phyloP scores from a whole-genome alignment of 2,113 vertebrate genomes.

The Himantopus leucocephalus region DNA sequence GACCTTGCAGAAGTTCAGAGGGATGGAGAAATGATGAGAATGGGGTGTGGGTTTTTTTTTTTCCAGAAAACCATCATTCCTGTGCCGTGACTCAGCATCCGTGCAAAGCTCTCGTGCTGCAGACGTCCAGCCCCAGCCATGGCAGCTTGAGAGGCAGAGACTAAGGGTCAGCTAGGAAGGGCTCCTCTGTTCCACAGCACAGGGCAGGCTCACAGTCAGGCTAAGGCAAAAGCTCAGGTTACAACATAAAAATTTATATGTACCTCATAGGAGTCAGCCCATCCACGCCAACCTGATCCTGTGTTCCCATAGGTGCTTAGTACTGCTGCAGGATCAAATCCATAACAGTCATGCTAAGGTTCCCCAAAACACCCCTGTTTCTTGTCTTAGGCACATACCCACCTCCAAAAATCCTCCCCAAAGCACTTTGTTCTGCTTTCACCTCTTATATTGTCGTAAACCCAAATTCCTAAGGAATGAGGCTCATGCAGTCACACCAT shows the following conservation, averaged over 20 bases:
- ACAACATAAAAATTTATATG: accelerated
- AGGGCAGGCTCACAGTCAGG: neutral
- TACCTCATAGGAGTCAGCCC: neutral
- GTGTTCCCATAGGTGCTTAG: accelerated
- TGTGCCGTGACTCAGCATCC: neutral
- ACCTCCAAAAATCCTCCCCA: neutral
- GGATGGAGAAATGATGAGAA: neutral
- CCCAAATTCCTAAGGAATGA: neutral
- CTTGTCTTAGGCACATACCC: accelerated
- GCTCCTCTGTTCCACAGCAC: neutral
- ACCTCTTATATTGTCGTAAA: neutral
- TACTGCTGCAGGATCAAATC: neutral
- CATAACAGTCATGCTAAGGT: accelerated
- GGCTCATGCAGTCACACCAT: neutral
- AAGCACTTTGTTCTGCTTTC: neutral
- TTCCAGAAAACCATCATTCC: neutral
- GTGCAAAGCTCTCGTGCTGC: neutral
- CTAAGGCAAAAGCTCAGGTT: neutral
- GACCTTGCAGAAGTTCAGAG: neutral
- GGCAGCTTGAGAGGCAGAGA: neutral
- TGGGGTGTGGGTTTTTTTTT: neutral
- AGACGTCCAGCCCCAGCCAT: neutral
- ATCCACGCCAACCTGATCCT: neutral
- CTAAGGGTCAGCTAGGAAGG: neutral
- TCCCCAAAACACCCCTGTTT: neutral